phyloP scores from a whole-genome alignment of 2,888 invertebrate genomes.

The Trachelus tabidus region DNA sequence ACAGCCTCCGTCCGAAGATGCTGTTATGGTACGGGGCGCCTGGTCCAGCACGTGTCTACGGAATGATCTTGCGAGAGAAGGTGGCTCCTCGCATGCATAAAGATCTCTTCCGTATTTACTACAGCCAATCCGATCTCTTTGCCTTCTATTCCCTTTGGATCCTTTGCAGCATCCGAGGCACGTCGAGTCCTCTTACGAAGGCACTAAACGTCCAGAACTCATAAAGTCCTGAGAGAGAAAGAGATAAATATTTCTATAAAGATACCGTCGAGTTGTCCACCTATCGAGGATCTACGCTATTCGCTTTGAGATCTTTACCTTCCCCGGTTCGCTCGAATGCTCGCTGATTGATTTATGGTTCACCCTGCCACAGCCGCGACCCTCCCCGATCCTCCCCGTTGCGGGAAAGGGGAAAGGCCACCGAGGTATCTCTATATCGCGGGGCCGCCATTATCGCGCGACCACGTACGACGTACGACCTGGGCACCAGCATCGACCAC shows the following conservation, averaged over 20 bases:
- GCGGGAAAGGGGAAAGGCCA: slow-evolving; percentile 15
- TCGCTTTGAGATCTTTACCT: slow-evolving; percentile 17
- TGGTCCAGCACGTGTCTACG: too few relatives aligned
- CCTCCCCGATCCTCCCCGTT: slow-evolving; percentile 29
- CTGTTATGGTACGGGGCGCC: too few relatives aligned
- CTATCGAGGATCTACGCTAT: slow-evolving; percentile 26
- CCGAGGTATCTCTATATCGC: slow-evolving; percentile 37
- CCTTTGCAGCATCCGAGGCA: neutral
- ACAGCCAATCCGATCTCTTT: neutral
- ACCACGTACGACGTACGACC: slow-evolving; percentile 7
- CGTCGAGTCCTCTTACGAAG: too few relatives aligned
- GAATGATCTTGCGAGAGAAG: too few relatives aligned
- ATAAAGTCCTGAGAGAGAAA: too few relatives aligned
- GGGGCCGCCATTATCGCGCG: slow-evolving; percentile 43
- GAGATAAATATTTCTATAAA: slow-evolving; percentile 43
- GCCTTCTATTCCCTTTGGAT: neutral
- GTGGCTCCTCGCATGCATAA: too few relatives aligned
- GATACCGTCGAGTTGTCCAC: slow-evolving; percentile 39
- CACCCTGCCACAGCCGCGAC: slow-evolving; percentile 47
- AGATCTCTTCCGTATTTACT: too few relatives aligned
- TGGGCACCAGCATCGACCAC: slow-evolving; percentile 4
- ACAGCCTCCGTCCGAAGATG: too few relatives aligned
- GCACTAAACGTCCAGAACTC: too few relatives aligned
- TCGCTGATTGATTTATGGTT: slow-evolving; percentile 56
- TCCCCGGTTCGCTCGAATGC: slow-evolving; percentile 36